Base-by-base conservation (phyloP, 2,797 vertebrate species). In the Rhadinocentrus ornatus region DNA sequence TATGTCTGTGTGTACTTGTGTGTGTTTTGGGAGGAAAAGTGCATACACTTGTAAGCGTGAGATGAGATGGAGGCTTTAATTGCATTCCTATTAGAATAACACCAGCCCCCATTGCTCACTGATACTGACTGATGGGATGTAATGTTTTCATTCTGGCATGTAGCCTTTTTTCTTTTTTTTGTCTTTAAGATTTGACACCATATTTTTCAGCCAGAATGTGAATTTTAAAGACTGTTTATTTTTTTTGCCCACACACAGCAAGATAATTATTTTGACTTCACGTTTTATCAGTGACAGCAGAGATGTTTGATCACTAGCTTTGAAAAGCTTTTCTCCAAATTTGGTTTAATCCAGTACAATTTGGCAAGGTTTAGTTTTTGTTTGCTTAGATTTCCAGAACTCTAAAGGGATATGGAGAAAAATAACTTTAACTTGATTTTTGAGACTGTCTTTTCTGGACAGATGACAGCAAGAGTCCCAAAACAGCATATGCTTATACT, bases 1-100 rank as follows among this genome's bases (percentile, higher is more conserved):
- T 72, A 61, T 50, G 75, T 29, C 1, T 79, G 61, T 75, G 74
- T 56, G 29, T 80, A 56, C 73, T 72, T 77, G 72, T 81, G 74
- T 71, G 79, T 71, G 16, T 84, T 80, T 62, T 68, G 75, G 66
- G 74, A 77, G 67, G 78, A 56, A 73, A 54, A 78, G 60, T 24
- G 58, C 50, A 29, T 58, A 75, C 69, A 80, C 71, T 63, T 75
- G 37, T 61, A 72, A 80, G 44, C 77, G 55, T 72, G 87, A 91
- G 86, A 92, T 89, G 88, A 90, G 88, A 92, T 85, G 74, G 79
- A 88, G 72, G 78, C 90, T 92, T 92, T 93, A 93, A 94, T 93
- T 93, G 91, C 81, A 85, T 73, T 75, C 67, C 81, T 84, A 89
- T 91, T 92, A 89, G 69, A 91, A 85, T 81, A 89, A 89, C 82